Conservation (phyloP, 2,888 invertebrate genomes). For the Euphydryas editha region DNA sequence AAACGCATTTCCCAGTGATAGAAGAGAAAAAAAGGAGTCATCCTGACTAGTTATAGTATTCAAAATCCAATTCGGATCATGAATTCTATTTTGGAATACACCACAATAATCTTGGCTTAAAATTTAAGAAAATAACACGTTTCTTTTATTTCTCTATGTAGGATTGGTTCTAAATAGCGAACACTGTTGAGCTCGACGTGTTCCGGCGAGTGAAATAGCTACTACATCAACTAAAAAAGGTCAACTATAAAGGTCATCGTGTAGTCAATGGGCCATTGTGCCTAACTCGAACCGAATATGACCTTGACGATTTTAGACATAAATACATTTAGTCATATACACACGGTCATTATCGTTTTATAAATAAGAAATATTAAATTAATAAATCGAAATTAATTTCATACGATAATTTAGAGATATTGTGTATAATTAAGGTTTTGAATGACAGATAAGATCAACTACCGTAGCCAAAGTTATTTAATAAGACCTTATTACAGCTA, state of each 20-base stretch:
- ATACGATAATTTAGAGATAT: no score
- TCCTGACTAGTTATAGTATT: no score
- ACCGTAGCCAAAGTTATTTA: no score
- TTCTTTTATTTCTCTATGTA: background rate
- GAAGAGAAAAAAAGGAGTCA: no score
- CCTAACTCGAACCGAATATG: background rate
- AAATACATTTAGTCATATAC: background rate
- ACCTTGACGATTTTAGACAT: constrained; percentile 2
- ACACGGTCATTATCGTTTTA: background rate
- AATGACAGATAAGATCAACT: no score
- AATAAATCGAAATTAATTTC: no score
- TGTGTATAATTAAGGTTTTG: no score
- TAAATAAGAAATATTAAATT: background rate
- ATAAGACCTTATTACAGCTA: no score
- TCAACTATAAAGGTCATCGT: constrained; percentile 5
- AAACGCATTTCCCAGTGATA: no score
- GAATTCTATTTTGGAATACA: no score
- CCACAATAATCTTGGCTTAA: background rate
- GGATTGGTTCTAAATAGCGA: background rate
- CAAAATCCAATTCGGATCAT: no score
- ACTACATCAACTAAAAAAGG: background rate
- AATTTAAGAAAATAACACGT: background rate
- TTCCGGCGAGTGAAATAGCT: constrained; percentile 20
- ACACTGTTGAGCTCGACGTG: constrained; percentile 12
- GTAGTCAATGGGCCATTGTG: constrained; percentile 9